A percentile compares a stretch with the other conserved stretches of the same genome.
Evolutionary conservation across 1,140 invertebrate genomes (phyloP).

Genomic region (Phenacoccus solenopsis): DNA sequence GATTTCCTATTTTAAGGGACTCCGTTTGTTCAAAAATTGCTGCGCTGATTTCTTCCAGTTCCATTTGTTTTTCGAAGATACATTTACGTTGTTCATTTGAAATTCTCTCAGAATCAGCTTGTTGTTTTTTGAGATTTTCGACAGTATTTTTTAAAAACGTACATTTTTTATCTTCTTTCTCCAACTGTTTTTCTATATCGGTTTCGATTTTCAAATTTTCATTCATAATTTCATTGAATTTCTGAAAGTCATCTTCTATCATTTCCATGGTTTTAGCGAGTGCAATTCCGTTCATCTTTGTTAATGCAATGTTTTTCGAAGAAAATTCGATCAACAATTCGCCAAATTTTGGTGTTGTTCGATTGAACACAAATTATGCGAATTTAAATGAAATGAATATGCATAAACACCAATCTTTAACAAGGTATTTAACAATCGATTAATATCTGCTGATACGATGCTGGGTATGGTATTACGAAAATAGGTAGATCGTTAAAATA

Average conservation of each 20-base stretch:
- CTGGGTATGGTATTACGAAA: too few relatives aligned
- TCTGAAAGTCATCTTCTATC: not conserved
- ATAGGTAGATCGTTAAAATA: too few relatives aligned
- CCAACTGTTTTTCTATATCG: not conserved
- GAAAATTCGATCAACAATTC: not conserved
- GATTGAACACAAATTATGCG: too few relatives aligned
- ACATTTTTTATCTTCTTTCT: conserved; percentile 11
- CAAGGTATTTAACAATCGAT: too few relatives aligned
- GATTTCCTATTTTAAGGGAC: not conserved
- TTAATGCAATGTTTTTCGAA: not conserved
- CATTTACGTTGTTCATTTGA: not conserved
- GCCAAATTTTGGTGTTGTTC: not conserved
- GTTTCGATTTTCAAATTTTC: not conserved
- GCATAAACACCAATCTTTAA: too few relatives aligned
- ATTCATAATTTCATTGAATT: not conserved
- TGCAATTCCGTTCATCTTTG: not conserved
- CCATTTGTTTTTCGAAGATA: not conserved
- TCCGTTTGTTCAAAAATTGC: not conserved
- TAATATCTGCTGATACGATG: too few relatives aligned
- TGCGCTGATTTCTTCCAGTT: not conserved
- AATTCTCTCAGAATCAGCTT: not conserved
- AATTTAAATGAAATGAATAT: too few relatives aligned
- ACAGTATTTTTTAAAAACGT: not conserved
- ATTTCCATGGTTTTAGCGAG: not conserved
- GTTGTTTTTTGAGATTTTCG: not conserved